A percentile compares a stretch with the other conserved stretches of the same genome.
Evolutionary conservation across 2,888 invertebrate species (phyloP).

Genomic region (Epinotia brunnichana): DNA sequence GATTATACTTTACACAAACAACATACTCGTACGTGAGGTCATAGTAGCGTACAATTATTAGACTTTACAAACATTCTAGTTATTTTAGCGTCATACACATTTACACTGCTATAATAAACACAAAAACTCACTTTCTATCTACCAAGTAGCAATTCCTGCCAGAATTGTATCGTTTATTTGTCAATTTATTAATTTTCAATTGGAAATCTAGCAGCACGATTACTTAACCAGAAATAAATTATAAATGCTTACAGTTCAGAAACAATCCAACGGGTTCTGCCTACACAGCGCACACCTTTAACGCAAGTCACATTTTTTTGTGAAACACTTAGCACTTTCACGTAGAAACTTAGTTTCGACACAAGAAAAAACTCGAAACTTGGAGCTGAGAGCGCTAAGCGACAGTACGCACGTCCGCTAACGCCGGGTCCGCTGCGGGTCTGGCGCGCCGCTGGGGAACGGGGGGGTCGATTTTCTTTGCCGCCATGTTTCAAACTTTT

Average conservation of each 20-base stretch:
- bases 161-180: too few relatives aligned
- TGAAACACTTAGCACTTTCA: constrained; percentile 32
- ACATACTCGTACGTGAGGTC: too few relatives aligned
- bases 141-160: too few relatives aligned
- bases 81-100: too few relatives aligned
- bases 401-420: constrained; percentile 45
- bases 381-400: neutral
- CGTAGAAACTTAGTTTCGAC: neutral
- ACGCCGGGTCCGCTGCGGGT: neutral
- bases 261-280: constrained; percentile 12
- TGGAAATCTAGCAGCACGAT: neutral
- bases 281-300: constrained; percentile 7
- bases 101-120: too few relatives aligned
- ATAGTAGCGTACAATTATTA: too few relatives aligned
- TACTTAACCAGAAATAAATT: constrained; percentile 1
- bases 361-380: neutral
- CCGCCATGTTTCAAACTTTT: constrained; percentile 3
- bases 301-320: constrained; percentile 11
- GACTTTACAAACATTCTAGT: too few relatives aligned
- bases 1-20: too few relatives aligned
- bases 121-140: too few relatives aligned
- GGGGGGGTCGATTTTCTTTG: neutral
- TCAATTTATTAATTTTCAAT: neutral
- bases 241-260: neutral
- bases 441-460: neutral